phyloP scores from a whole-genome alignment of 2,797 vertebrate genomes.

The Acanthornis magna region DNA sequence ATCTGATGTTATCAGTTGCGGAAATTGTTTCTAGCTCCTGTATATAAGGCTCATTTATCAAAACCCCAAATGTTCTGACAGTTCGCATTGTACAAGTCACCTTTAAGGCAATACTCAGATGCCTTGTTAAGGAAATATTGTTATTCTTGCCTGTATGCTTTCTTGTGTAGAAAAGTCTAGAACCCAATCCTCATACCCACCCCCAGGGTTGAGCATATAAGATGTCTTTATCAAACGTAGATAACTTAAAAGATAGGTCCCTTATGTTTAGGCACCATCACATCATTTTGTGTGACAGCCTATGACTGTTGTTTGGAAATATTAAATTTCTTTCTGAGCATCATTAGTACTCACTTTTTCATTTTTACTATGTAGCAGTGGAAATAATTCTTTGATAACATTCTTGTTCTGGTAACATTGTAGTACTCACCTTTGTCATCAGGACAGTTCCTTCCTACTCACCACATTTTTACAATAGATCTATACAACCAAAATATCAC shows the following conservation, averaged over 20 bases:
- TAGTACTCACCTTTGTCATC: not conserved
- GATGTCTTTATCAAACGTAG: not conserved
- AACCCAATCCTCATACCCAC: accelerated
- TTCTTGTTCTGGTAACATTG: not conserved
- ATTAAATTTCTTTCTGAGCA: not conserved
- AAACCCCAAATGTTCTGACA: not conserved
- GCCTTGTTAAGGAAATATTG: not conserved
- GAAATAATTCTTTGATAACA: not conserved
- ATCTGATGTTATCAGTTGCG: not conserved
- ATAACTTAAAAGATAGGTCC: not conserved
- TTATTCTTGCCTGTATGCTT: not conserved
- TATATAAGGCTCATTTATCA: not conserved
- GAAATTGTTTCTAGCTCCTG: not conserved
- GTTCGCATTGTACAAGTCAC: not conserved
- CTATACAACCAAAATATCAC: not conserved
- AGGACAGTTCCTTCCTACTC: not conserved
- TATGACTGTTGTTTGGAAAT: not conserved
- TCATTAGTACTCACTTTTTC: not conserved
- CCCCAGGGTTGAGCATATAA: not conserved
- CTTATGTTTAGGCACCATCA: not conserved
- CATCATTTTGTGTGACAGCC: not conserved
- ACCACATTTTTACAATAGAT: not conserved
- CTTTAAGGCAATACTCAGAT: not conserved
- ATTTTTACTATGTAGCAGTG: not conserved
- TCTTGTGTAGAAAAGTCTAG: not conserved